A percentile compares a stretch with the other conserved stretches of the same genome.
phyloP scores from a whole-genome alignment of 2,113 vertebrate genomes.

The Sylvietta virens region DNA sequence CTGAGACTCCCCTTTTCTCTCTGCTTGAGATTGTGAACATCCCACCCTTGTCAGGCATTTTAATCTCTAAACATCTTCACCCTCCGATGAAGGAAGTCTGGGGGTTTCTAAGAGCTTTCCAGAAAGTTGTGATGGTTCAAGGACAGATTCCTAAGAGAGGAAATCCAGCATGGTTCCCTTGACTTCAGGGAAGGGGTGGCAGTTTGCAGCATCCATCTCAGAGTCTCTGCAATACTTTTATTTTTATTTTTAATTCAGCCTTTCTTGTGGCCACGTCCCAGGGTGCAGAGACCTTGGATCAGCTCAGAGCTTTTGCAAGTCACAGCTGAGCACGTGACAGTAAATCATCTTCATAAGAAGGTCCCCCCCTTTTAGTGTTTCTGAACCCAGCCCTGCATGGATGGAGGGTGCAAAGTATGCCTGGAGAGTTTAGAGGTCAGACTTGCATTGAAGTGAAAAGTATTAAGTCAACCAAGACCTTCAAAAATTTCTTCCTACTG shows the following conservation, averaged over 20 bases:
- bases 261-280: background rate
- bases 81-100: background rate
- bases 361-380: background rate
- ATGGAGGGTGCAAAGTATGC: background rate
- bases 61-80: background rate
- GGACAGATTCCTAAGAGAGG: background rate
- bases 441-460: background rate
- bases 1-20: background rate
- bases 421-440: background rate
- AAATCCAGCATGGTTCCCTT: background rate
- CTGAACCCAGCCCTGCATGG: background rate
- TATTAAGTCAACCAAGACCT: background rate
- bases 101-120: background rate
- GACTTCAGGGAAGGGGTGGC: background rate
- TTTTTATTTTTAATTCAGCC: background rate
- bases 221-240: background rate
- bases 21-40: background rate
- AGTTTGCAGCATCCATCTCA: background rate
- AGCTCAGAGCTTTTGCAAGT: background rate
- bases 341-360: background rate
- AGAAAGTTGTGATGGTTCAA: background rate
- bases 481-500: background rate
- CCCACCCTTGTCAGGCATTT: background rate
- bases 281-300: background rate
- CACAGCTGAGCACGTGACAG: background rate